Evolutionary conservation across 1,140 invertebrate genomes (phyloP), one percentile per base, ranked within the genome.

Genomic region (Lineus longissimus): DNA sequence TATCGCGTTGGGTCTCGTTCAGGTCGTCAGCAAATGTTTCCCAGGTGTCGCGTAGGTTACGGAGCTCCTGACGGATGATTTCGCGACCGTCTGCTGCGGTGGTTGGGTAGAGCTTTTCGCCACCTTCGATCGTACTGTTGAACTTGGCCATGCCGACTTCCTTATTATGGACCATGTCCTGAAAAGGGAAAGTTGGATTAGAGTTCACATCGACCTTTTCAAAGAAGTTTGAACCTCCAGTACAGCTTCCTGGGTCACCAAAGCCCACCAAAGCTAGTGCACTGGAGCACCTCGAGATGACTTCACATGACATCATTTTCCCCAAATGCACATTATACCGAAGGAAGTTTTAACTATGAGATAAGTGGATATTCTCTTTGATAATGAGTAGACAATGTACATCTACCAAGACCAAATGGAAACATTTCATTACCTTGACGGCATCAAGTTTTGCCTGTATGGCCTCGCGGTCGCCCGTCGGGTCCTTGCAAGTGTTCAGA

Each of bases 41-140:
- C 77, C 92, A 93, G 40, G 86, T 85, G 73, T 92, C 90, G 47
- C 94, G 85, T 55, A 97, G 83, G 61, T 86, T 84, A 76, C 92
- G 86, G 29, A 97, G 78, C 75, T 96, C 91, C 59, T 87, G 85
- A 64, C 95, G 86, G 36, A 97, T 89, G 19, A 84, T 81, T 71
- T 97, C 94, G 63, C 93, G 85, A 57, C 93, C 90, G 77, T 93
- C 91, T 17, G 90, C 88, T 7, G 89, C 92, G 2, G 95, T 91
- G 27, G 90, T 88, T 9, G 92, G 87, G 70, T 94, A 94, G 0
- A 97, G 81, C 45, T 88, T 87, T 82, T 97, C 94, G 13, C 93
- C 94, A 55, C 88, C 85, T 78, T 93, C 91, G 7, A 94, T 86
- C 6, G 91, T 90, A 71, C 86, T 87, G 72, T 91, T 93, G 0